These are phyloP conservation scores for Paramisgurnus dabryanus DNA, from an alignment of 2,113 vertebrate species.

Conservation along the genomic window DNA sequence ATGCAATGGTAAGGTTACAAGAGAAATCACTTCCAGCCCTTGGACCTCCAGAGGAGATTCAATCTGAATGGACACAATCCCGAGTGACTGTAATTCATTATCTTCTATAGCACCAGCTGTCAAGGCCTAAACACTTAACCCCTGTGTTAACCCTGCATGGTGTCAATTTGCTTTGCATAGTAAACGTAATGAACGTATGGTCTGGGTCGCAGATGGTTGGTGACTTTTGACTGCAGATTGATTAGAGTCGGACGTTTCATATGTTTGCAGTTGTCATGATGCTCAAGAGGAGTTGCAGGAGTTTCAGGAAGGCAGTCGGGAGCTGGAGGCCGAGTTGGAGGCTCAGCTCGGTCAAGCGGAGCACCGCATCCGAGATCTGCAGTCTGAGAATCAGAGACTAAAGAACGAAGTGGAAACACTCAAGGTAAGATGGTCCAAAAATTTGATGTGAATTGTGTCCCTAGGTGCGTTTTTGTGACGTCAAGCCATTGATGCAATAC, in stretches of 20 bases:
- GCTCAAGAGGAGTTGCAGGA: constrained; percentile 96
- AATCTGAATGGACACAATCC: background rate
- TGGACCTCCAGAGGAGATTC: constrained; percentile 30
- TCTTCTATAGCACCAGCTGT: constrained; percentile 21
- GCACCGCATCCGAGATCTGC: constrained; percentile 91
- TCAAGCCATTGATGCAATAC: too few relatives aligned
- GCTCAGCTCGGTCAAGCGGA: constrained; percentile 93
- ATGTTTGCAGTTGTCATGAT: constrained; percentile 83
- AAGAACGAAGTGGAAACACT: constrained; percentile 88
- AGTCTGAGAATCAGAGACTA: constrained; percentile 92
- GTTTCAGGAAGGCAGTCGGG: constrained; percentile 97
- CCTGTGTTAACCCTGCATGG: background rate
- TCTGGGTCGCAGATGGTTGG: constrained; percentile 13
- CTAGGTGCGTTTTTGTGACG: too few relatives aligned
- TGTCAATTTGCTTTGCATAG: background rate
- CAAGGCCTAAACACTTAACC: background rate
- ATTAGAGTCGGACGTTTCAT: background rate
- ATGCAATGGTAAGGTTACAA: background rate
- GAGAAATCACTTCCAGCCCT: constrained; percentile 20
- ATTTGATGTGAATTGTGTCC: background rate
- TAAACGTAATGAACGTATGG: background rate
- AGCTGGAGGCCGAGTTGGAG: constrained; percentile 95
- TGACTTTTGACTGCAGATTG: background rate
- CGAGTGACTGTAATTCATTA: constrained; percentile 12
- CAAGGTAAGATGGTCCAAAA: constrained; percentile 77